Evolutionary conservation across 2,113 vertebrate genomes (phyloP).

Genomic region (Istiophorus platypterus): DNA sequence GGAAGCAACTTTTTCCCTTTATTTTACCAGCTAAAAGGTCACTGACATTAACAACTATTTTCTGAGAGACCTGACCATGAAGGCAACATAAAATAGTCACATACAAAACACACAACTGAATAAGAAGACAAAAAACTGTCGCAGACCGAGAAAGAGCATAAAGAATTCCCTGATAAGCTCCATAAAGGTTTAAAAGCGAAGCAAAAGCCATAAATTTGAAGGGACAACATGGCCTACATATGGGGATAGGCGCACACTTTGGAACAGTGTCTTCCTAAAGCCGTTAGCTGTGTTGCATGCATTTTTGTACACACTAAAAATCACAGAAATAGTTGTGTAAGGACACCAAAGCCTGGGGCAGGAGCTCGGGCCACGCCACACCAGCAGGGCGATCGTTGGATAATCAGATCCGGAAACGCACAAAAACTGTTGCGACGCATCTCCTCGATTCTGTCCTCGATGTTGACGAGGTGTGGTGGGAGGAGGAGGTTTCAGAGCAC

Average conservation of each 20-base stretch:
- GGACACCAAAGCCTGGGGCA: background rate
- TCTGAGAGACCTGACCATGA: background rate
- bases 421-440: background rate
- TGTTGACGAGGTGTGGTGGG: too few species aligned
- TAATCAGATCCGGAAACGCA: background rate
- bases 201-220: too few species aligned
- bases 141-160: background rate
- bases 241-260: background rate
- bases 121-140: background rate
- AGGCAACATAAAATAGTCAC: background rate
- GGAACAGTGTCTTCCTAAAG: too few species aligned
- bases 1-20: background rate
- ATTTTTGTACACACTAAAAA: too few species aligned
- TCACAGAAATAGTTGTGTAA: too few species aligned
- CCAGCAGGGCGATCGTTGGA: background rate
- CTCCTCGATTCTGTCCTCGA: too few species aligned
- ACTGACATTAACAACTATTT: background rate
- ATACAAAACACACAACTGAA: background rate
- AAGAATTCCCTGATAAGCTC: background rate
- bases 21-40: background rate
- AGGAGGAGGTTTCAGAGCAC: too few species aligned
- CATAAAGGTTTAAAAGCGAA: too few species aligned
- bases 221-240: too few species aligned
- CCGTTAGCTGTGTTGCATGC: too few species aligned
- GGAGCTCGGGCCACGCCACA: background rate